phyloP scores from a whole-genome alignment of 2,888 invertebrate species.

The Drosophila maculinotata region DNA sequence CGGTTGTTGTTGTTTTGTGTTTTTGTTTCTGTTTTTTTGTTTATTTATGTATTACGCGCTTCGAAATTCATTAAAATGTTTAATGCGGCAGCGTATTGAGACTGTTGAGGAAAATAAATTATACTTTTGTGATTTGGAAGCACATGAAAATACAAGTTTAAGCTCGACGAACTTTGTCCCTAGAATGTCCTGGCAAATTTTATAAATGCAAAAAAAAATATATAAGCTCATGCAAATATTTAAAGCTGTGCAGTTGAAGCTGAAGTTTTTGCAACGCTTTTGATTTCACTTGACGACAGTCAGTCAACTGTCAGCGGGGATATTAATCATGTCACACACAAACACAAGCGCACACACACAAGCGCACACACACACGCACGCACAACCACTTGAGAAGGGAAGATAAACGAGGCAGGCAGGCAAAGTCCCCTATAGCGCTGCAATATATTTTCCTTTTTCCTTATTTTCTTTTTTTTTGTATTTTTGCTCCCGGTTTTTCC shows the following conservation, averaged over 20 bases:
- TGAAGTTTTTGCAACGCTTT: slow-evolving; percentile 57
- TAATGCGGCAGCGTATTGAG: slow-evolving; percentile 35
- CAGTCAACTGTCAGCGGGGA: slow-evolving; percentile 81
- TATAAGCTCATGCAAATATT: slow-evolving; percentile 25
- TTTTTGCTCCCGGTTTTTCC: slow-evolving; percentile 29
- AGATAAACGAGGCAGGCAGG: slow-evolving; percentile 51
- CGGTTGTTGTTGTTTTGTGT: slow-evolving; percentile 29
- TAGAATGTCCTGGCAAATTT: neutral
- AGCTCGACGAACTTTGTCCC: slow-evolving; percentile 29
- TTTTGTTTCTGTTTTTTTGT: slow-evolving; percentile 38
- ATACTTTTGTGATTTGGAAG: slow-evolving; percentile 7
- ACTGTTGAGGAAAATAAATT: slow-evolving; percentile 25
- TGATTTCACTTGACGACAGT: slow-evolving; percentile 78
- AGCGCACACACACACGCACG: slow-evolving; percentile 5
- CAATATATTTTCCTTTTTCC: slow-evolving; percentile 32
- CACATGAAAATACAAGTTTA: no score
- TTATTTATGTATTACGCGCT: slow-evolving; percentile 58
- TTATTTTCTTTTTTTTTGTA: slow-evolving; percentile 14
- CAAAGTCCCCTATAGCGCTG: slow-evolving; percentile 36
- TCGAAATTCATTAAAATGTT: slow-evolving; percentile 63
- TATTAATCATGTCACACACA: slow-evolving; percentile 82
- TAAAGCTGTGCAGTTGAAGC: slow-evolving; percentile 36
- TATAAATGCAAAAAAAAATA: neutral
- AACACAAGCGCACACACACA: slow-evolving; percentile 40
- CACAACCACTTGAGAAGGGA: slow-evolving; percentile 32